A percentile compares a stretch with the other conserved stretches of the same genome.
Evolutionary conservation across 2,797 vertebrate species (phyloP).

Genomic region (Lacerta viridis): DNA sequence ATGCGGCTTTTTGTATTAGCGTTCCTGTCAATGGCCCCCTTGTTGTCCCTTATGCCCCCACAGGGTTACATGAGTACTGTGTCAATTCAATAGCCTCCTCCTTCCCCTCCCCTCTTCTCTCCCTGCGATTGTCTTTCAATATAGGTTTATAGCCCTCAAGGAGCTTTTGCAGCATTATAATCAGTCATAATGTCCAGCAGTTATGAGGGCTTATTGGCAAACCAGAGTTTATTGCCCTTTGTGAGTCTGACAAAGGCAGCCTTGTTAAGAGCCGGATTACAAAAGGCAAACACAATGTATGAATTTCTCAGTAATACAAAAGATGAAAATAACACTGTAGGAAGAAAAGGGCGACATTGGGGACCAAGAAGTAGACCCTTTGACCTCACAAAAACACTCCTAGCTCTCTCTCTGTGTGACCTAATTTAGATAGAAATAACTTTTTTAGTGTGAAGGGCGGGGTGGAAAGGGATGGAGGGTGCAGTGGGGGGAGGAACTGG

Average conservation of each 20-base stretch:
- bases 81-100: slow-evolving; percentile 78
- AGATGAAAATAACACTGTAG: slow-evolving; percentile 65
- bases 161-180: slow-evolving; percentile 83
- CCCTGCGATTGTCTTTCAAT: slow-evolving; percentile 81
- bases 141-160: slow-evolving; percentile 83
- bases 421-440: slow-evolving; percentile 31
- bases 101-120: slow-evolving; percentile 58
- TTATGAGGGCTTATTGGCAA: slow-evolving; percentile 79
- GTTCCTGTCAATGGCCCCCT: slow-evolving; percentile 82
- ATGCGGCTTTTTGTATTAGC: slow-evolving; percentile 74
- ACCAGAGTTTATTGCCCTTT: slow-evolving; percentile 83
- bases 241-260: slow-evolving; percentile 80
- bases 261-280: slow-evolving; percentile 80
- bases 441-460: neutral
- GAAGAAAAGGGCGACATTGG: slow-evolving; percentile 66
- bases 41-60: slow-evolving; percentile 81
- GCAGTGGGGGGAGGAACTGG: too few species aligned
- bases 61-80: slow-evolving; percentile 83
- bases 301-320: slow-evolving; percentile 80
- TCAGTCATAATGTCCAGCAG: slow-evolving; percentile 82
- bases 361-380: slow-evolving; percentile 58
- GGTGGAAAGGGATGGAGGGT: neutral
- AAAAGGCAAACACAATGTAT: slow-evolving; percentile 84
- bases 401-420: slow-evolving; percentile 32
- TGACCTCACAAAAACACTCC: neutral